phyloP scores from a whole-genome alignment of 2,113 vertebrate genomes.

The Prionailurus viverrinus region DNA sequence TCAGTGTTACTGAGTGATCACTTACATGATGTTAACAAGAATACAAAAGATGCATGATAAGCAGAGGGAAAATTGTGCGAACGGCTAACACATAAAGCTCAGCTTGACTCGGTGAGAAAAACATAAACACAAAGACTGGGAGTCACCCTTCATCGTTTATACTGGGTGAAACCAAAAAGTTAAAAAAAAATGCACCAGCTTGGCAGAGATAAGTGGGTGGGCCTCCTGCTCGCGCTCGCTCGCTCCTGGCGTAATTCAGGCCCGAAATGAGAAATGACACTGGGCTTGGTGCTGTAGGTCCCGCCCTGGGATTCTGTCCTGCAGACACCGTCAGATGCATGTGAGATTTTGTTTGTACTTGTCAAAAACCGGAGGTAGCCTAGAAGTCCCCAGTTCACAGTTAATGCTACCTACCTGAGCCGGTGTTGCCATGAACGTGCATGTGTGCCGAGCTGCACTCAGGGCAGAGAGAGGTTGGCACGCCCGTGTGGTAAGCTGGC shows the following conservation, averaged over 20 bases:
- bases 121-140: background rate
- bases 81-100: no score
- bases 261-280: no score
- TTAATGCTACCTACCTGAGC: no score
- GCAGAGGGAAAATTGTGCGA: background rate
- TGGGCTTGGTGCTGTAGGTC: no score
- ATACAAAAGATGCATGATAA: background rate
- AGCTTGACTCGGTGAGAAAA: background rate
- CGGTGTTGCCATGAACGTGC: accelerated
- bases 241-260: no score
- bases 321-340: no score
- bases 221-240: no score
- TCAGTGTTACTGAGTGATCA: accelerated
- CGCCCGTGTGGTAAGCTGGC: accelerated
- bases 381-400: no score
- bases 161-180: background rate
- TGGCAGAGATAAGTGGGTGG: accelerated
- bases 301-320: no score
- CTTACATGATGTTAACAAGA: no score
- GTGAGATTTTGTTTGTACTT: background rate
- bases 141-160: background rate
- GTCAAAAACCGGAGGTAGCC: no score
- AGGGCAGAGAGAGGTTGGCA: background rate
- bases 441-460: background rate
- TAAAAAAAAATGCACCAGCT: accelerated